Conservation (phyloP, 2,888 invertebrate genomes). For the Barypeithes pellucidus region DNA sequence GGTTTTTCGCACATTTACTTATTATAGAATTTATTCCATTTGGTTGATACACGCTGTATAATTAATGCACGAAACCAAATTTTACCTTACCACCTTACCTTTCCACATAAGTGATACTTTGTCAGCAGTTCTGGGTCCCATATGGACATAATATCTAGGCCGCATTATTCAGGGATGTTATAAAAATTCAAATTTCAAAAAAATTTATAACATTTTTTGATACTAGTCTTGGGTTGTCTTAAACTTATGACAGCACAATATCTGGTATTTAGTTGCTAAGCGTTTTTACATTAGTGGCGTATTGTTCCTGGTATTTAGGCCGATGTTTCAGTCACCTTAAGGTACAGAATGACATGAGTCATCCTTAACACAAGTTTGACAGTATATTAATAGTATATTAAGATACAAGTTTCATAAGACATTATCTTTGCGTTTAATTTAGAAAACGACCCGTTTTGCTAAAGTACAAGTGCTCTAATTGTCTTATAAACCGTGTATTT, state of each 20-base stretch:
- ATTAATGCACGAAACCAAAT: background rate
- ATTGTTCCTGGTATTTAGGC: background rate
- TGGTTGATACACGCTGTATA: too few species aligned
- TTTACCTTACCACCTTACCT: slow-evolving; percentile 52
- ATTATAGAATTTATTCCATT: too few species aligned
- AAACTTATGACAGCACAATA: slow-evolving; percentile 3
- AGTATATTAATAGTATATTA: too few species aligned
- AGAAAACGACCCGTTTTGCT: too few species aligned
- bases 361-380: too few species aligned
- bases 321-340: too few species aligned
- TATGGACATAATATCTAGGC: slow-evolving; percentile 48
- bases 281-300: background rate
- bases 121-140: slow-evolving; percentile 47
- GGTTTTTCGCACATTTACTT: too few species aligned
- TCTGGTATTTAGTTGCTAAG: background rate
- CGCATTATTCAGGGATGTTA: slow-evolving; percentile 25
- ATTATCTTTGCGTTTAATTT: too few species aligned
- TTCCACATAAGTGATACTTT: slow-evolving; percentile 47
- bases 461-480: too few species aligned
- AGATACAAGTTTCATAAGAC: too few species aligned
- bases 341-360: too few species aligned
- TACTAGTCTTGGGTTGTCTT: background rate
- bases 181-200: slow-evolving; percentile 18
- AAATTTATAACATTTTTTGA: slow-evolving; percentile 6
- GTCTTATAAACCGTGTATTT: too few species aligned